These are phyloP conservation scores for Chaenodraco wilsoni DNA, from an alignment of 2,797 vertebrate species.

Conservation along the genomic window DNA sequence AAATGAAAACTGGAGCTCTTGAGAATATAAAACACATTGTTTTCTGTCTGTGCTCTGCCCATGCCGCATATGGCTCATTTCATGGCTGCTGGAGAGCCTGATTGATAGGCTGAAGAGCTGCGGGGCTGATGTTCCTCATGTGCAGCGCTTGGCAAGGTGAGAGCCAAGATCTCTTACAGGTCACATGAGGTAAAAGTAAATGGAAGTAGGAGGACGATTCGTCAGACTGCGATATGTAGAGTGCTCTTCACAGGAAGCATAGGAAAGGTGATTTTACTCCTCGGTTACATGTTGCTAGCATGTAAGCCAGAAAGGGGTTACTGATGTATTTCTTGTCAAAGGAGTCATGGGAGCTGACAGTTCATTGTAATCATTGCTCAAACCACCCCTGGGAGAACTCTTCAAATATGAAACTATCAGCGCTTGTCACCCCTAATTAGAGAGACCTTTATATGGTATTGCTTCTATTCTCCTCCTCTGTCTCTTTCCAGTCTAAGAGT, in stretches of 20 bases:
- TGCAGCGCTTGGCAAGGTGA: slow-evolving; percentile 12
- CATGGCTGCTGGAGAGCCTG: slow-evolving; percentile 67
- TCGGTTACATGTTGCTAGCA: not conserved
- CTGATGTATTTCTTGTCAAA: slow-evolving; percentile 27
- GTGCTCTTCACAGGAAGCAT: too few relatives aligned
- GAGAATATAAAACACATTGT: slow-evolving; percentile 38
- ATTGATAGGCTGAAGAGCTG: slow-evolving; percentile 65
- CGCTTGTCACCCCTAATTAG: slow-evolving; percentile 60
- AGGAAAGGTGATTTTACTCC: too few relatives aligned
- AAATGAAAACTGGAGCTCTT: slow-evolving; percentile 21
- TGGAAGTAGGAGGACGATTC: slow-evolving; percentile 22
- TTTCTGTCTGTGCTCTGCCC: slow-evolving; percentile 38
- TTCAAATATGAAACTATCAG: slow-evolving; percentile 54
- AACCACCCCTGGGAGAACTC: slow-evolving; percentile 47
- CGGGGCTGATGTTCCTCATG: slow-evolving; percentile 33
- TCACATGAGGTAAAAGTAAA: slow-evolving; percentile 48
- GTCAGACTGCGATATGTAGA: slow-evolving; percentile 6
- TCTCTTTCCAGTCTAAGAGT: slow-evolving; percentile 34
- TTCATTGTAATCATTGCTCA: slow-evolving; percentile 48
- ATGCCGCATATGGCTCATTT: slow-evolving; percentile 66
- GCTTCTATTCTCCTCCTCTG: slow-evolving; percentile 27
- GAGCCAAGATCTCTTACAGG: slow-evolving; percentile 35
- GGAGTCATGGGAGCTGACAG: slow-evolving; percentile 51
- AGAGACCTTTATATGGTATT: slow-evolving; percentile 43
- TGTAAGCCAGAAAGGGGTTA: not conserved